Percentiles rank a stretch among this genome's conserved stretches.
Conservation (phyloP, 2,113 vertebrate species). For the Lepus americanus region DNA sequence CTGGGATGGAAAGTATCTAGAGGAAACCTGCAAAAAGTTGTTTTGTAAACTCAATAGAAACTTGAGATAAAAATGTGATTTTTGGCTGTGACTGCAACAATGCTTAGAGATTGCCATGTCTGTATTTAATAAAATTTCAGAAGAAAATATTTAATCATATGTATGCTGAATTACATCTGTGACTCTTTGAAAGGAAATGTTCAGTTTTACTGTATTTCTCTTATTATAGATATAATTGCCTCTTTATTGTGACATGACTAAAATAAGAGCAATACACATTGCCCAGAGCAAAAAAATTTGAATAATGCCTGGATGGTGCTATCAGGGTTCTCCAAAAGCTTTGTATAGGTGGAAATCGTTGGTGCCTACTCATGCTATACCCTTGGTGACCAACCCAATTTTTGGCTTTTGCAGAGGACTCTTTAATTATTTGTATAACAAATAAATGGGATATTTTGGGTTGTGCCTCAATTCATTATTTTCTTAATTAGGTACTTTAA, state of each 20-base stretch:
- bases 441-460: background rate
- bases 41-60: constrained; percentile 74
- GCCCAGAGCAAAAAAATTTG: background rate
- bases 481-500: constrained; percentile 30
- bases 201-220: constrained; percentile 42
- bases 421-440: background rate
- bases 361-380: background rate
- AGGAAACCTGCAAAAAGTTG: constrained; percentile 72
- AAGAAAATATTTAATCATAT: constrained; percentile 68
- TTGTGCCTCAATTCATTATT: background rate
- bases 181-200: constrained; percentile 38
- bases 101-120: constrained; percentile 62
- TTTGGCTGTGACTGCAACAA: constrained; percentile 61
- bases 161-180: constrained; percentile 20
- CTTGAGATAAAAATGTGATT: constrained; percentile 75
- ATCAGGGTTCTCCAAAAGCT: background rate
- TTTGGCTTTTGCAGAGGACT: background rate
- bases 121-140: constrained; percentile 60
- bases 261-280: background rate
- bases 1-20: constrained; percentile 56
- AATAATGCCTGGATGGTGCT: background rate
- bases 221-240: background rate
- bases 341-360: background rate
- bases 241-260: background rate
- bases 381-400: background rate